Evolutionary conservation across 2,888 invertebrate genomes (phyloP), one percentile per base, ranked within the genome.

Genomic region (Thecocarcelia acutangulata): DNA sequence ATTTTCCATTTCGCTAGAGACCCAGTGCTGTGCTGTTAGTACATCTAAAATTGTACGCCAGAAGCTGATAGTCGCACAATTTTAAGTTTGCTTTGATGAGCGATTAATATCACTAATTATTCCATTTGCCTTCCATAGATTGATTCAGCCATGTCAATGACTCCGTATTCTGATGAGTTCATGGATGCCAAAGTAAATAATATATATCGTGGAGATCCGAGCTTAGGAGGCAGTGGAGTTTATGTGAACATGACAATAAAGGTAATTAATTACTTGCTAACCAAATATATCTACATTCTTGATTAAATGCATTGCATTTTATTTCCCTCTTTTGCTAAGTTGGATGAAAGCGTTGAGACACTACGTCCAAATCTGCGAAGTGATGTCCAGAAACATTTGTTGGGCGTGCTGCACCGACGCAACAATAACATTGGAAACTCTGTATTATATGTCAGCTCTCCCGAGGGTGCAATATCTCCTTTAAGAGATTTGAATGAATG

Each of bases 61-160:
- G n/a, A n/a, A n/a, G n/a, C n/a, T n/a, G n/a, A n/a, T n/a, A n/a
- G n/a, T n/a, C n/a, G n/a, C n/a, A n/a, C n/a, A n/a, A n/a, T n/a
- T n/a, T n/a, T n/a, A n/a, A n/a, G n/a, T n/a, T n/a, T n/a, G n/a
- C n/a, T n/a, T n/a, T n/a, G n/a, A n/a, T n/a, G n/a, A n/a, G n/a
- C n/a, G n/a, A n/a, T n/a, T n/a, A n/a, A n/a, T n/a, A n/a, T 33
- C 9, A 9, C 9, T 33, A 8, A 33, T 9, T 33, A 8, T 46
- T 2, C 6, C 50, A 24, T 21, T 50, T 44, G 5, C 40, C 12
- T 21, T 12, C 21, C 0, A n/a, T 89, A 97, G 97, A 93, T 97
- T 87, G 96, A 97, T 90, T 97, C 97, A 0, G 96, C 97, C 0
- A 96, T 97, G 93, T 96, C 96, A 0, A 96, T 97, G 95, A 97